Conservation (phyloP, 2,888 invertebrate genomes). For the Polyommatus icarus region DNA sequence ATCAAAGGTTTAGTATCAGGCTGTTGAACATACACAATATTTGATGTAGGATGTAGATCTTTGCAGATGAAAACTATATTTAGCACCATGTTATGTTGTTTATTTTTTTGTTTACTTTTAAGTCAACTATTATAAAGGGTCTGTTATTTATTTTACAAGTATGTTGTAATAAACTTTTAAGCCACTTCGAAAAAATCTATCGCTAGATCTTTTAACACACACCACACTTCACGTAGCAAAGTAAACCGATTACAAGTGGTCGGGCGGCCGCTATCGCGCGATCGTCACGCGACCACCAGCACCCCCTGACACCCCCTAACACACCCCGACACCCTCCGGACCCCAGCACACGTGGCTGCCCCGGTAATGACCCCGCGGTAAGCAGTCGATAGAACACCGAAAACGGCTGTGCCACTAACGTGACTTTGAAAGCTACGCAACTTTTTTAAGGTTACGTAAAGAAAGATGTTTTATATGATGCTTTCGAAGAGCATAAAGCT, state of each 20-base stretch:
- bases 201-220: neutral
- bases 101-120: too few relatives aligned
- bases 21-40: too few relatives aligned
- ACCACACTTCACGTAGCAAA: conserved; percentile 55
- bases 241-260: conserved; percentile 72
- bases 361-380: conserved; percentile 64
- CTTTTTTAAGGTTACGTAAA: too few relatives aligned
- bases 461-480: too few relatives aligned
- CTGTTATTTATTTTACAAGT: too few relatives aligned
- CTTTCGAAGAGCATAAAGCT: too few relatives aligned
- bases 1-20: too few relatives aligned
- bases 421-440: neutral
- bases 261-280: conserved; percentile 60
- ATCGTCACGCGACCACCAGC: conserved; percentile 62
- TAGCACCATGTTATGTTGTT: too few relatives aligned
- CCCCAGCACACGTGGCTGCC: conserved; percentile 40
- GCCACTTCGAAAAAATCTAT: neutral
- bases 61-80: too few relatives aligned
- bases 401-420: neutral
- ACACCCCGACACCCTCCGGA: conserved; percentile 43
- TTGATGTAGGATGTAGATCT: too few relatives aligned
- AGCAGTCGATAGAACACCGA: neutral
- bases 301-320: conserved; percentile 43
- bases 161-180: too few relatives aligned
- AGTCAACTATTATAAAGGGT: too few relatives aligned